A percentile compares a stretch with the other conserved stretches of the same genome.
These are phyloP conservation scores for Lethocerus indicus DNA, from an alignment of 1,140 invertebrate genomes.

Conservation along the genomic window DNA sequence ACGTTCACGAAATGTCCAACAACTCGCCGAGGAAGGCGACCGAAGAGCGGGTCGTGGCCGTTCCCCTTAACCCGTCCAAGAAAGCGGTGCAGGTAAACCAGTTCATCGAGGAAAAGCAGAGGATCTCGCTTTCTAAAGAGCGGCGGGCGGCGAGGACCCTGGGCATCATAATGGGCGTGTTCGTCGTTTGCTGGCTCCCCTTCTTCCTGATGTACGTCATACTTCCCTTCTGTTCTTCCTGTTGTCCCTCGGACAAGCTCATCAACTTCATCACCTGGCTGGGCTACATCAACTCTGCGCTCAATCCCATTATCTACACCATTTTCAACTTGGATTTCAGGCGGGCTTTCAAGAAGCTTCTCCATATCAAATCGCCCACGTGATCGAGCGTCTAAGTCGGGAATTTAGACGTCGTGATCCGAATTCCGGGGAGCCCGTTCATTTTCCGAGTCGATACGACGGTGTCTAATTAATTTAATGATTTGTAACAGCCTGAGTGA, in stretches of 20 bases:
- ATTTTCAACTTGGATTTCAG: conserved; percentile 96
- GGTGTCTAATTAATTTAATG: background rate
- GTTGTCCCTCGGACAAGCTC: conserved; percentile 48
- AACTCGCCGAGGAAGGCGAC: conserved; percentile 23
- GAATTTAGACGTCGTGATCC: background rate
- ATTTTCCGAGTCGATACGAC: too few species aligned
- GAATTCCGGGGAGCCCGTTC: background rate
- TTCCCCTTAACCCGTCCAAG: conserved; percentile 15
- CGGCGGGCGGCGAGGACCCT: conserved; percentile 78
- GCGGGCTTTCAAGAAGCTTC: conserved; percentile 73
- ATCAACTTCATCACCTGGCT: conserved; percentile 91
- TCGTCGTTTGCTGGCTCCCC: conserved; percentile 92
- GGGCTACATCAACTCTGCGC: conserved; percentile 92
- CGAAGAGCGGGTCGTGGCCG: conserved; percentile 24
- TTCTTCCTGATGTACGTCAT: conserved; percentile 94
- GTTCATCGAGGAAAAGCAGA: conserved; percentile 85
- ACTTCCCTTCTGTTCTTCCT: conserved; percentile 58
- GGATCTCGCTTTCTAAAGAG: conserved; percentile 82
- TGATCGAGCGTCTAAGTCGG: conserved; percentile 6
- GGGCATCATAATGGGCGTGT: conserved; percentile 87
- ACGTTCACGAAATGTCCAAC: conserved; percentile 22
- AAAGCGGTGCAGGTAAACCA: conserved; percentile 43
- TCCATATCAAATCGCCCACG: conserved; percentile 34
- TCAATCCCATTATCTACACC: conserved; percentile 94
- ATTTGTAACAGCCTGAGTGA: background rate